Evolutionary conservation across 2,888 invertebrate genomes (phyloP), one percentile per base, ranked within the genome.

Genomic region (Oegoconia quadripuncta): DNA sequence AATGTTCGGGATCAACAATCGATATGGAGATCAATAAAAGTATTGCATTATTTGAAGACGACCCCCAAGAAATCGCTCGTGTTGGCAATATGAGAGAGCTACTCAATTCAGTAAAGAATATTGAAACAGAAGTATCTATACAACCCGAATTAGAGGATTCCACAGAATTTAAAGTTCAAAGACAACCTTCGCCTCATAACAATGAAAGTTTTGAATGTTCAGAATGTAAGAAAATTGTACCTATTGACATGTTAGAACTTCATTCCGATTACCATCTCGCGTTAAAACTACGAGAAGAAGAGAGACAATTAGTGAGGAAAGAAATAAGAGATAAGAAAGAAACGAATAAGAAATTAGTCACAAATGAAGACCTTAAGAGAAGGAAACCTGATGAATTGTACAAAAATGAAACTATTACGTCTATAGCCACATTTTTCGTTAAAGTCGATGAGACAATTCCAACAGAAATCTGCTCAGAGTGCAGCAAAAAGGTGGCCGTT

Each of bases 221-320:
- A 2, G 89, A 92, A 59, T 96, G 96, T 74, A 86, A 88, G 3
- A 89, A 90, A 62, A 63, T 70, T 28, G 75, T 96, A 57, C 61
- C 83, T 15, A 51, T 79, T 3, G 81, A 89, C 63, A 89, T 90
- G 42, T 69, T 92, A 40, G 89, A 89, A 20, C 91, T 90, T 41
- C 97, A 97, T 73, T 74, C 90, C 9, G 96, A 95, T 68, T 93
- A 90, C 58, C 95, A 95, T 70, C 78, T 92, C 36, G 95, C 95
- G 0, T 70, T 91, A 40, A 89, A 91, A 50, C 64, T 95, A 7
- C 90, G 91, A 54, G 88, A 90, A 22, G 89, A 92, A 64, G 86
- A 90, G 41, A 78, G 88, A 36, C 59, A 71, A 39, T 52, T 59
- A 42, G 52, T 62, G 6, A 67, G 78, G 16, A 59, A 59, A 34